Evolutionary conservation across 2,113 vertebrate genomes (phyloP), one percentile per base, ranked within the genome.

Genomic region (Gasterosteus nipponicus): DNA sequence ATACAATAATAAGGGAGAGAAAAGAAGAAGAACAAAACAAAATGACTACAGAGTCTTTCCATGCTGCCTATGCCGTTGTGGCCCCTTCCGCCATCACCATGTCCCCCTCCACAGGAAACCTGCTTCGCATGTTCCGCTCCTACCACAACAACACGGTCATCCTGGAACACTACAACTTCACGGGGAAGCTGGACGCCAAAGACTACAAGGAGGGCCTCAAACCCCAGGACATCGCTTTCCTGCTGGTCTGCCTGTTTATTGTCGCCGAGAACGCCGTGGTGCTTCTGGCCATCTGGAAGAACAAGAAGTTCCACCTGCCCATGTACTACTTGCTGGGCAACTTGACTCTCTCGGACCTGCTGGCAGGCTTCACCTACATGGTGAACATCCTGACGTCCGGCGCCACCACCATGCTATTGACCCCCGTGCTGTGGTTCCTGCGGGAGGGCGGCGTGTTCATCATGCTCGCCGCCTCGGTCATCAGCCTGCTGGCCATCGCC

Each of bases 251-350:
- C 81, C 87, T 94, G 29, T 78, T 97, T 26, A 97, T 97, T 9
- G 93, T 97, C 7, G 57, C 93, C 11, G 97, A 97, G 86, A 98
- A 98, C 47, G 80, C 96, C 1, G 86, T 96, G 10, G 96, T 98
- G 69, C 92, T 98, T 41, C 41, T 95, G 8, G 95, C 95, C 33
- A 93, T 98, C 47, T 96, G 95, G 92, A 95, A 93, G 82, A 96
- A 97, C 89, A 96, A 96, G 76, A 97, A 96, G 53, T 96, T 98
- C 81, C 97, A 96, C 3, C 68, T 95, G 46, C 96, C 96, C 79
- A 97, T 97, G 96, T 98, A 96, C 82, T 96, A 96, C 70, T 87
- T 97, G 1, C 82, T 97, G 76, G 96, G 96, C 59, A 98, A 96
- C 88, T 74, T 98, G 78, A 96, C 96, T 1, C 89, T 97, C 14